Evolutionary conservation across 1,140 invertebrate genomes (phyloP).

Genomic region (Andricus grossulariae): DNA sequence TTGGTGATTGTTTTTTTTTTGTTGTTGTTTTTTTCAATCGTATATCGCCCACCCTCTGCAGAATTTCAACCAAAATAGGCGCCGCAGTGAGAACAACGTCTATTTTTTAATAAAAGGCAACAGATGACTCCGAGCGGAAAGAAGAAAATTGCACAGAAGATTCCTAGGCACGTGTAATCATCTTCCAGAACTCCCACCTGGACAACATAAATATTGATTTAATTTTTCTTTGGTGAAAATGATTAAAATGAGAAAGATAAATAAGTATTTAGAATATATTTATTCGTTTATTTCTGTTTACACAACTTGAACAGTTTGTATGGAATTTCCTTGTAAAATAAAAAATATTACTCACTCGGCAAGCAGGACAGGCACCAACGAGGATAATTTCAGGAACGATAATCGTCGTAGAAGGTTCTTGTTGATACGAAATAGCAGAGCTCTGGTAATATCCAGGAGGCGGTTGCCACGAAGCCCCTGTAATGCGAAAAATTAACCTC

Average conservation of each 20-base stretch:
- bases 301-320: no score
- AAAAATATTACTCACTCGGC: constrained; percentile 77
- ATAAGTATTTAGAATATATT: constrained; percentile 16
- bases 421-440: constrained; percentile 41
- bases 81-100: constrained; percentile 89
- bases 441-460: constrained; percentile 72
- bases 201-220: constrained; percentile 45
- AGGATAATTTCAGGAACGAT: constrained; percentile 80
- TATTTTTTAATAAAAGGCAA: constrained; percentile 86
- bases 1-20: background rate
- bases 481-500: constrained; percentile 43
- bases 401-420: constrained; percentile 65
- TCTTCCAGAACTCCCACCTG: constrained; percentile 89
- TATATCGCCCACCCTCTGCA: no score
- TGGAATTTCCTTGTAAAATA: background rate
- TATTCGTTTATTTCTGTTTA: background rate
- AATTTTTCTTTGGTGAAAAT: constrained; percentile 4
- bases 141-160: constrained; percentile 89
- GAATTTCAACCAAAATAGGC: constrained; percentile 82
- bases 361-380: constrained; percentile 88
- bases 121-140: constrained; percentile 90
- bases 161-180: constrained; percentile 87
- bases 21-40: background rate
- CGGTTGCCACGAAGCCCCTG: constrained; percentile 59
- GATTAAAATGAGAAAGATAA: background rate